Conservation (phyloP, 2,797 vertebrate genomes). For the Propithecus deckenii region DNA sequence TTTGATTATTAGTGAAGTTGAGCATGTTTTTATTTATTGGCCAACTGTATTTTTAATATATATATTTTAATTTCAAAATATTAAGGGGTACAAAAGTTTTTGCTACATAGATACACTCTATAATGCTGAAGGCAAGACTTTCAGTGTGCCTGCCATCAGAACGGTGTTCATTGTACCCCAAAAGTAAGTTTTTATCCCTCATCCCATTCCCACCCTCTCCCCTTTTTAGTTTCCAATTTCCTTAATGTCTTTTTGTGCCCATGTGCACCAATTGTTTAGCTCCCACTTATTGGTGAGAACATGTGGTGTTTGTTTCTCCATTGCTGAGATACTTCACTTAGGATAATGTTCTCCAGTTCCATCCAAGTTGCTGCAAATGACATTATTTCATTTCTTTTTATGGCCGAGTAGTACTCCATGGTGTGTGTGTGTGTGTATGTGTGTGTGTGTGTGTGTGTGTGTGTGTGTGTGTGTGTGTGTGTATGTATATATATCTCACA, state of each 20-base stretch:
- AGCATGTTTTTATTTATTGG: not conserved
- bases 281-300: not conserved
- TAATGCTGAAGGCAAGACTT: not conserved
- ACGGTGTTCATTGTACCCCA: not conserved
- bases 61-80: not conserved
- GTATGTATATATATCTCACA: not conserved
- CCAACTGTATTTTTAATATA: not conserved
- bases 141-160: not conserved
- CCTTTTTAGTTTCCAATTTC: not conserved
- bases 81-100: not conserved
- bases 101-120: not conserved
- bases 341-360: not conserved
- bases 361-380: not conserved
- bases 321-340: not conserved
- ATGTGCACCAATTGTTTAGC: not conserved
- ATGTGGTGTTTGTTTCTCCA: not conserved
- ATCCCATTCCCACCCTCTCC: not conserved
- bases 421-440: not conserved
- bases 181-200: not conserved
- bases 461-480: too few species aligned
- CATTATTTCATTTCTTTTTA: not conserved
- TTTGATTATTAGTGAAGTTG: constrained; percentile 23
- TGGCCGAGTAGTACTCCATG: not conserved
- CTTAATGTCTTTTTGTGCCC: not conserved
- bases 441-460: not conserved